phyloP scores from a whole-genome alignment of 2,113 vertebrate species.

The Procavia capensis region DNA sequence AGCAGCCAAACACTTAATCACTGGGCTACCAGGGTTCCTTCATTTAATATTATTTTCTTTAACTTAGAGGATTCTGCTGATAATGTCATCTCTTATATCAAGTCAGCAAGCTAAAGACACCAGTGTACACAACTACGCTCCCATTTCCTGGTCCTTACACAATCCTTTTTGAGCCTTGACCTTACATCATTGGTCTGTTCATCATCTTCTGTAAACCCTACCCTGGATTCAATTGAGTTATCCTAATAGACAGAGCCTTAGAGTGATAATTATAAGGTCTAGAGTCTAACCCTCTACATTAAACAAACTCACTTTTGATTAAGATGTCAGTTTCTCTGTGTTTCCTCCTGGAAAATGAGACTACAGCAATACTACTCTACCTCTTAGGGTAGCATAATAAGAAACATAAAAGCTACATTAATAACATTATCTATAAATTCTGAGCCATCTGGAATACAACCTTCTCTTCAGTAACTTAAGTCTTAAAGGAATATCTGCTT shows the following conservation, averaged over 20 bases:
- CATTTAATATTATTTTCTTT: not conserved
- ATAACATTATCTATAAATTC: constrained; percentile 47
- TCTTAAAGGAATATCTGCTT: constrained; percentile 19
- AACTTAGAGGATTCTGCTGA: not conserved
- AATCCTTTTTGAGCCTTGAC: not conserved
- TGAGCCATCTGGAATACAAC: constrained; percentile 18
- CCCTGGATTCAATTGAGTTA: constrained; percentile 23
- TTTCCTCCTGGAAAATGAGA: constrained; percentile 45
- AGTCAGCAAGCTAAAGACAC: not conserved
- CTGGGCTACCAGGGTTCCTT: not conserved
- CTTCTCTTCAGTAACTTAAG: not conserved
- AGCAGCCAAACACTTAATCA: not conserved
- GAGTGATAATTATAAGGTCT: not conserved
- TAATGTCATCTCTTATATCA: not conserved
- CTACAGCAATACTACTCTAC: constrained; percentile 8
- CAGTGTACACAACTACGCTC: not conserved
- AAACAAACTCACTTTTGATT: constrained; percentile 44
- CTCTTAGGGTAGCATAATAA: constrained; percentile 3
- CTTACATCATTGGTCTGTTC: not conserved
- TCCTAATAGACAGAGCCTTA: not conserved
- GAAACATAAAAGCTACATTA: constrained; percentile 41
- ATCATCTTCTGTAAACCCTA: not conserved
- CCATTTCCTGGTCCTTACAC: not conserved
- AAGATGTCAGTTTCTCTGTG: not conserved
- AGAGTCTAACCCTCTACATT: constrained; percentile 30